Evolutionary conservation across 2,797 vertebrate genomes (phyloP), one percentile per base, ranked within the genome.

Genomic region (Crenuchus spilurus): DNA sequence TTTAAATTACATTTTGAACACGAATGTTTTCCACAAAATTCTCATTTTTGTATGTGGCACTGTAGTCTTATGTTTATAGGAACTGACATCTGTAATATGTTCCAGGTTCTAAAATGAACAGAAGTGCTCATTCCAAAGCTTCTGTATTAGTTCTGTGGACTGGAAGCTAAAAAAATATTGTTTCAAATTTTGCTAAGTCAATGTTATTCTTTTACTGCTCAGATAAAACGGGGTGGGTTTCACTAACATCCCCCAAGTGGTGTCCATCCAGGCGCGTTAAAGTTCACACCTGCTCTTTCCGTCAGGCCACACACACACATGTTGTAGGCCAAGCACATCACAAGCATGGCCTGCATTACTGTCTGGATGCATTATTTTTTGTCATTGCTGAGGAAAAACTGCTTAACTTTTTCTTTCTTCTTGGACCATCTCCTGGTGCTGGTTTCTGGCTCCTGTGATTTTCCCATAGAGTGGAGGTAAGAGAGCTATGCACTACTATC

Each of bases 401-500:
- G 20, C 74, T 72, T 84, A 65, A 80, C 35, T 6, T 71, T 42
- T 84, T 80, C 85, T 84, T 82, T 82, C 62, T 85, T 90, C 81
- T 81, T 84, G 62, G 80, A 68, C 76, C 74, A 89, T 67, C 86
- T 87, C 70, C 85, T 85, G 70, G 80, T 87, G 1, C 72, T 82
- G 46, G 80, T 76, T 72, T 87, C 83, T 81, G 92, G 86, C 89
- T 84, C 75, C 2, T 93, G 86, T 84, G 72, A 72, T 69, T 92
- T 89, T 78, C 86, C 72, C 1, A 30, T 87, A 99, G 97, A 98
- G 83, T 98, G 96, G 96, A 97, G 96, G 97, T 99, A 97, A 96
- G 95, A 79, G 26, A 20, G 44, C 42, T 10, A 10, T 60, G 18
- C 42, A 48, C 11, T 18, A 41, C 0, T 18, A 51, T 22, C 16